Conservation (phyloP, 2,113 vertebrate species). For the Struthidea cinerea region DNA sequence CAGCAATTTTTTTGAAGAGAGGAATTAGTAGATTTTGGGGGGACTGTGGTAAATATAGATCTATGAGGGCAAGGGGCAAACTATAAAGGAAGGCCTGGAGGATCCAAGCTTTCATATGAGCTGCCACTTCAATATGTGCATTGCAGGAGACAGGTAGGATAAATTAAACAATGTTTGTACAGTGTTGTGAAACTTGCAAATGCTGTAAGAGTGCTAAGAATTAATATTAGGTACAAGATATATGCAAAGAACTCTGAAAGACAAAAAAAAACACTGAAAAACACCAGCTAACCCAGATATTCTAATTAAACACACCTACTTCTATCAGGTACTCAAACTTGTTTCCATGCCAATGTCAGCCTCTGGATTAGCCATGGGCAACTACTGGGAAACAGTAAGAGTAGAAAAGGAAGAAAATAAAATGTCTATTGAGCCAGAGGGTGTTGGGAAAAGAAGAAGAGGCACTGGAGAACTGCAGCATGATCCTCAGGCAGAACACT, state of each 20-base stretch:
- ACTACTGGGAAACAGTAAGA: neutral
- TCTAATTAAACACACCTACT: neutral
- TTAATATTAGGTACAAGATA: neutral
- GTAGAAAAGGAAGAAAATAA: constrained; percentile 19
- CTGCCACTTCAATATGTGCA: neutral
- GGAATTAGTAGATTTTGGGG: neutral
- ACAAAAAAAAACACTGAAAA: fast-evolving
- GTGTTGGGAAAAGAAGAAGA: neutral
- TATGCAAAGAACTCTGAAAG: neutral
- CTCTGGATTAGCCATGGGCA: constrained; percentile 14
- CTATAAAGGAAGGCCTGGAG: neutral
- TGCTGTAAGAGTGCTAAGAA: neutral
- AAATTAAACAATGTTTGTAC: neutral
- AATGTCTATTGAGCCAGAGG: constrained; percentile 17
- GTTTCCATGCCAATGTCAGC: neutral
- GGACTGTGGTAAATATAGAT: neutral
- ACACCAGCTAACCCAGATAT: neutral
- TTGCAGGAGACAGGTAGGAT: neutral
- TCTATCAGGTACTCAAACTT: neutral
- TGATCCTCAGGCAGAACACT: constrained; percentile 28
- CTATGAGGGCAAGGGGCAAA: neutral
- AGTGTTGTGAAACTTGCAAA: neutral
- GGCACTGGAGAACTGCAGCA: neutral
- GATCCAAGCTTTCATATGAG: neutral
- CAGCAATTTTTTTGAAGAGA: neutral